Conservation (phyloP, 2,113 vertebrate species). For the Xenopus borealis region DNA sequence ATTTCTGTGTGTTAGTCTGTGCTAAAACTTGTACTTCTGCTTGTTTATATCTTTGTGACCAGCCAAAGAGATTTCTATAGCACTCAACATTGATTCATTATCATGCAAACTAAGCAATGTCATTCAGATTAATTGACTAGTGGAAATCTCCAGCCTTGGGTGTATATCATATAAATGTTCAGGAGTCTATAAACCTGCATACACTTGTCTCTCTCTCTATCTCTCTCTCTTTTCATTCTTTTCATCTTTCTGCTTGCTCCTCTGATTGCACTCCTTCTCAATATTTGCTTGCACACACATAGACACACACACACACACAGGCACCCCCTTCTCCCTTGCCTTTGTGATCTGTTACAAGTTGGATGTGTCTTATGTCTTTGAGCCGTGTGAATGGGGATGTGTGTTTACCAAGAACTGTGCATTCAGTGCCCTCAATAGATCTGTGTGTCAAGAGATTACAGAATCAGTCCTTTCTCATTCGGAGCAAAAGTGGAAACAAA, state of each 20-base stretch:
- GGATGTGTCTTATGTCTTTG: slow-evolving; percentile 39
- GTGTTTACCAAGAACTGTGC: slow-evolving; percentile 42
- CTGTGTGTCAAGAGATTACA: slow-evolving; percentile 46
- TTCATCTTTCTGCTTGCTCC: slow-evolving; percentile 6
- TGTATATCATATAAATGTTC: too few species aligned
- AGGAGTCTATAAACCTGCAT: background rate
- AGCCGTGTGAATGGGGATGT: slow-evolving; percentile 37
- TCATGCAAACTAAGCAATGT: too few species aligned
- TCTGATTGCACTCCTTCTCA: slow-evolving; percentile 4
- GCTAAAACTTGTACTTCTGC: too few species aligned
- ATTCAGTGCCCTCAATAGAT: slow-evolving; percentile 42
- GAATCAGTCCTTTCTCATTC: slow-evolving; percentile 36
- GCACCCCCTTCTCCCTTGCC: slow-evolving; percentile 15
- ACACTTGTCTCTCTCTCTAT: background rate
- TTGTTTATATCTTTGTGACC: too few species aligned
- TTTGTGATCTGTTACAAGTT: slow-evolving; percentile 45
- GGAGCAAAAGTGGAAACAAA: slow-evolving; percentile 41
- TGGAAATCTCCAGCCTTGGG: too few species aligned
- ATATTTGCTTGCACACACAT: background rate
- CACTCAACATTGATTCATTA: too few species aligned
- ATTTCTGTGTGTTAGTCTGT: background rate
- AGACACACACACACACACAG: background rate
- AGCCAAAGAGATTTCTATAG: too few species aligned
- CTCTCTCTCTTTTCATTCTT: background rate
- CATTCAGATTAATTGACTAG: too few species aligned